Evolutionary conservation across 2,113 vertebrate genomes (phyloP).

Genomic region (Balaenoptera acutorostrata): DNA sequence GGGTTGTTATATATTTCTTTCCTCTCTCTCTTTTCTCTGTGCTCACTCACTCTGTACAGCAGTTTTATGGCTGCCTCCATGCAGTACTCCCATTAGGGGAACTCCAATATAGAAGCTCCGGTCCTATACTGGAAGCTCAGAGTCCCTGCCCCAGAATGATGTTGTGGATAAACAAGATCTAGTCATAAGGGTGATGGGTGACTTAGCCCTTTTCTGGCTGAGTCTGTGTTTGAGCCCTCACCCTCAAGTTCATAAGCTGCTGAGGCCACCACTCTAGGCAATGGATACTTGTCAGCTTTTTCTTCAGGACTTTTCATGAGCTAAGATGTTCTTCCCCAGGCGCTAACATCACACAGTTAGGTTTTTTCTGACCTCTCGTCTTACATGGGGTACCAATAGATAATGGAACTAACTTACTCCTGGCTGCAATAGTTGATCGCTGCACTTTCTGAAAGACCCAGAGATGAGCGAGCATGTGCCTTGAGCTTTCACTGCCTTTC

Average conservation of each 20-base stretch:
- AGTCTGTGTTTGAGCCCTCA: background rate
- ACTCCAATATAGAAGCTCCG: background rate
- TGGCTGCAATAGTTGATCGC: background rate
- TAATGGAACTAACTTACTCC: background rate
- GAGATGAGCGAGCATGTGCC: background rate
- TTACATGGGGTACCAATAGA: background rate
- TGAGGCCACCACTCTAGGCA: background rate
- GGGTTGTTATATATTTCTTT: background rate
- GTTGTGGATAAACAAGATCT: background rate
- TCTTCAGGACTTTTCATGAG: background rate
- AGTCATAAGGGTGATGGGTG: background rate
- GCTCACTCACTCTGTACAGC: background rate
- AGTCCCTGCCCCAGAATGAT: background rate
- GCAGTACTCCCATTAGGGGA: background rate
- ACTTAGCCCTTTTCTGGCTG: background rate
- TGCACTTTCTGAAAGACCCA: background rate
- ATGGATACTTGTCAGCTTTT: background rate
- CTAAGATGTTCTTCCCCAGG: background rate
- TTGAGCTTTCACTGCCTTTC: background rate
- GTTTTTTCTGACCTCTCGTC: background rate
- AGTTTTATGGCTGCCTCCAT: background rate
- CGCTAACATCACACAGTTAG: background rate
- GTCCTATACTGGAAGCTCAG: background rate
- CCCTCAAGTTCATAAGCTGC: background rate
- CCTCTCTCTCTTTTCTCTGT: background rate